These are phyloP conservation scores for Caenorhabditis angaria DNA, from an alignment of 2,888 invertebrate species.

Conservation along the genomic window DNA sequence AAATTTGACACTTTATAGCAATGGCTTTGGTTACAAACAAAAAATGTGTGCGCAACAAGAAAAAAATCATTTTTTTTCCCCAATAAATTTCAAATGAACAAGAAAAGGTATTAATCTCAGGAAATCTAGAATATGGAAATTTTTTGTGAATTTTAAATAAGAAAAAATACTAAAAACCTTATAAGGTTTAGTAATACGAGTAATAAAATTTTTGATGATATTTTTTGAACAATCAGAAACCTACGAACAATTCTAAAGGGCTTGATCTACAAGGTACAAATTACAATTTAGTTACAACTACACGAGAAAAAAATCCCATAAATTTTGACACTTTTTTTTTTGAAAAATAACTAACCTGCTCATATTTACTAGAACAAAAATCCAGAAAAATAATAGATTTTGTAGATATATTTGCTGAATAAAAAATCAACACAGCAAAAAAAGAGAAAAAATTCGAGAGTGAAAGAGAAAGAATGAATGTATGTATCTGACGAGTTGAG, in stretches of 20 bases:
- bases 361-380: neutral
- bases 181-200: too few species aligned
- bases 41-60: neutral
- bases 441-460: neutral
- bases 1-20: neutral
- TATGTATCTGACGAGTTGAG: neutral
- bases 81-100: neutral
- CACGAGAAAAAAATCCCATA: too few species aligned
- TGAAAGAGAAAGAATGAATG: conserved; percentile 9
- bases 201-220: too few species aligned
- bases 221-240: too few species aligned
- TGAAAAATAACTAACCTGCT: neutral
- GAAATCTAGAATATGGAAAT: too few species aligned
- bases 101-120: too few species aligned
- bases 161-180: too few species aligned
- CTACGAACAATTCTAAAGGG: too few species aligned
- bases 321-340: neutral
- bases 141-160: too few species aligned
- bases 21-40: neutral
- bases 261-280: too few species aligned
- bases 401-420: neutral
- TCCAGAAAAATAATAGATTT: neutral
- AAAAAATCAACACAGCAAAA: conserved; percentile 1
- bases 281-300: too few species aligned
- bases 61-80: conserved; percentile 3